Base-by-base conservation (phyloP, 2,888 invertebrate genomes). In the Iselma pallidipennis region DNA sequence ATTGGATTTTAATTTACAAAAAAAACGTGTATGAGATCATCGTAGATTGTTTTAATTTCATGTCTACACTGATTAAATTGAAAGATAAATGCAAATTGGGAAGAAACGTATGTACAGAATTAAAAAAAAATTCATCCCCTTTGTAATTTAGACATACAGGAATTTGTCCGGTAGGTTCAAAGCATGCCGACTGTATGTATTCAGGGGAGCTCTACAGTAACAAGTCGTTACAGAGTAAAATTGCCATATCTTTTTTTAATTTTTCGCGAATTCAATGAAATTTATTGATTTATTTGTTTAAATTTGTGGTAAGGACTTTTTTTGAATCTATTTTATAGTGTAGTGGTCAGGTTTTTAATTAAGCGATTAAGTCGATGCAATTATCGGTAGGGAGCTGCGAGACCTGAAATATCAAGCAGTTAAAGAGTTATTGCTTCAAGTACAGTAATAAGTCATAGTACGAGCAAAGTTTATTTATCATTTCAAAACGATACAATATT, bases 391-490 rank as follows among this genome's bases (percentile, higher is more conserved):
- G 37, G 37, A 37, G 37, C 16, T 37, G 37, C 37, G 37, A 53
- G 49, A 57, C 49, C 21, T 29, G 61, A 61, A 61, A 61, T 52
- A 61, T 61, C 61, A 57, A 53, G 61, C 61, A 53, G 61, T 53
- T 61, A 61, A 56, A 57, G 61, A 56, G 57, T 61, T 61, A 61
- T 61, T 51, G 61, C 61, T 48, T 19, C 53, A 53, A 61, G 57
- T 57, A 31, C 37, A 12, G 61, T 51, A 61, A 61, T 61, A 61
- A 61, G 50, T 61, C 57, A 61, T 57, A 26, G 48, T 33, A 51
- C 55, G 48, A 53, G 53, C 52, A 48, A n/a, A 61, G 57, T 53
- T 49, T 61, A 57, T 61, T 61, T 61, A 61, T 57, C 57, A 57
- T 51, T 61, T 37, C 37, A 48, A 49, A 37, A 45, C 16, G 56